Conservation (phyloP, 2,113 vertebrate species). For the Leptocoma aspasia region DNA sequence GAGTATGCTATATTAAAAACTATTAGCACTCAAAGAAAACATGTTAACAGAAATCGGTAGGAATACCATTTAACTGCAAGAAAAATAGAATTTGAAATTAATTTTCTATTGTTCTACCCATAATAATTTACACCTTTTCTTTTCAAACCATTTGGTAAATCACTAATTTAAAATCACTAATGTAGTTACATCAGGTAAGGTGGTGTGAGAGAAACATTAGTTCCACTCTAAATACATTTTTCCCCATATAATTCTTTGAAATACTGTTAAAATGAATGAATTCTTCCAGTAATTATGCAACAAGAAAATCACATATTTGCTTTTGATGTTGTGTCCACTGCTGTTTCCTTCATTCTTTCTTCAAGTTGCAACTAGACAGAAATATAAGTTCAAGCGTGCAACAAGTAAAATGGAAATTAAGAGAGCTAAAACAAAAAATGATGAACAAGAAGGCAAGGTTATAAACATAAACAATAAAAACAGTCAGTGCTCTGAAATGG, state of each 20-base stretch:
- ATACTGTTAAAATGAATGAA: background rate
- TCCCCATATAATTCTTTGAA: background rate
- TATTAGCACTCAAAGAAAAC: background rate
- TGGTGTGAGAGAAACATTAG: background rate
- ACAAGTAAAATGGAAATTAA: slow-evolving; percentile 8
- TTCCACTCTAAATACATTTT: background rate
- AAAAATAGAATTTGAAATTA: background rate
- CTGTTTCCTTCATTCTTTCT: background rate
- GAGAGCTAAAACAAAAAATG: background rate
- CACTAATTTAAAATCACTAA: background rate
- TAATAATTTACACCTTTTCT: background rate
- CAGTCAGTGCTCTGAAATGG: background rate
- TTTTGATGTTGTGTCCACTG: background rate
- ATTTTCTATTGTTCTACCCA: background rate
- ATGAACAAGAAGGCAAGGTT: background rate
- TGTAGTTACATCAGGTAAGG: background rate
- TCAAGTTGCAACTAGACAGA: background rate
- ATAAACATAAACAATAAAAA: slow-evolving; percentile 24
- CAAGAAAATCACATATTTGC: background rate
- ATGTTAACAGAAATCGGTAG: background rate
- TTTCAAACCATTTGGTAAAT: background rate
- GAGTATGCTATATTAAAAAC: background rate
- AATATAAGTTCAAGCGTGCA: background rate
- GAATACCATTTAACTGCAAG: background rate
- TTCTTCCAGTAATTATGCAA: background rate